Percentiles rank a stretch among this genome's conserved stretches.
Conservation (phyloP, 2,113 vertebrate genomes). For the Thamnaconus septentrionalis region DNA sequence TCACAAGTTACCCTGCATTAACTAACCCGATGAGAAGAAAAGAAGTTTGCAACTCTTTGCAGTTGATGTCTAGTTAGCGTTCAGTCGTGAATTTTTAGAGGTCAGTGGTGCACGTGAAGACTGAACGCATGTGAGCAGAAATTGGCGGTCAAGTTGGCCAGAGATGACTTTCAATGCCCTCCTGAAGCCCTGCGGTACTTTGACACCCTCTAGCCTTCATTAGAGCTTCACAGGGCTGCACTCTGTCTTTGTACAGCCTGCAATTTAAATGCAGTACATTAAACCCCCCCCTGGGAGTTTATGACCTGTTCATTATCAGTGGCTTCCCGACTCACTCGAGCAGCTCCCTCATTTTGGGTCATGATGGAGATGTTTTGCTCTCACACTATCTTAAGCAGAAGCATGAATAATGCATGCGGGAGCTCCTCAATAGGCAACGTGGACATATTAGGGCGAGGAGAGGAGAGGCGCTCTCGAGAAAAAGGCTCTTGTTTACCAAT, state of each 20-base stretch:
- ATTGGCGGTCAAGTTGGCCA: too few species aligned
- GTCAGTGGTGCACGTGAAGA: too few species aligned
- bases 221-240: slow-evolving; percentile 26
- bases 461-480: slow-evolving; percentile 9
- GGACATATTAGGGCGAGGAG: slow-evolving; percentile 1
- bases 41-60: not conserved
- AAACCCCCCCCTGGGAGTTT: slow-evolving; percentile 2
- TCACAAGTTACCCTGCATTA: too few species aligned
- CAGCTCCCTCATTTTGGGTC: slow-evolving; percentile 28
- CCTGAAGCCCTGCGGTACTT: not conserved
- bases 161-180: too few species aligned
- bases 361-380: slow-evolving; percentile 41
- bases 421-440: not conserved
- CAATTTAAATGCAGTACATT: slow-evolving; percentile 38
- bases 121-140: too few species aligned
- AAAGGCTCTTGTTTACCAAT: slow-evolving; percentile 23
- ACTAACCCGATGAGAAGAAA: slow-evolving; percentile 16
- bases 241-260: slow-evolving; percentile 26
- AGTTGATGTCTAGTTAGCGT: too few species aligned
- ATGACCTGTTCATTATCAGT: slow-evolving; percentile 56
- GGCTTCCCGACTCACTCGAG: slow-evolving; percentile 4
- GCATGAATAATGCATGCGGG: slow-evolving; percentile 54
- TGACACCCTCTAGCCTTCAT: slow-evolving; percentile 13
- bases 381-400: slow-evolving; percentile 25
- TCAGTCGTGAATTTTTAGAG: too few species aligned